Evolutionary conservation across 2,113 vertebrate genomes (phyloP), one percentile per base, ranked within the genome.

Genomic region (Jacana jacana): DNA sequence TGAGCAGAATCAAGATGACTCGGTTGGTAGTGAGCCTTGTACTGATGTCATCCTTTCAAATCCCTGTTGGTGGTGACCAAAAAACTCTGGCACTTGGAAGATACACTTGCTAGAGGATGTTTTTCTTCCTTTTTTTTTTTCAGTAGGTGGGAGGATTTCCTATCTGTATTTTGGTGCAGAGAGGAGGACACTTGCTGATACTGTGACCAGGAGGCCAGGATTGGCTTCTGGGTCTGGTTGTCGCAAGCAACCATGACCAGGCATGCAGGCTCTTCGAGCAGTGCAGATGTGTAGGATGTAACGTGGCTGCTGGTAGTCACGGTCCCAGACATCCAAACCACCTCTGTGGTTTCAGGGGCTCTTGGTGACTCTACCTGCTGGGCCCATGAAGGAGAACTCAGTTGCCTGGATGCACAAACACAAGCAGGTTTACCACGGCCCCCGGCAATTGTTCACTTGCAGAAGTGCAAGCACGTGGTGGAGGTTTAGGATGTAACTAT

Each of bases 401-500:
- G 28, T 37, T 72, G 24, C 71, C 46, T 31, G 88, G 58, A 52
- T 3, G 1, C 35, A 44, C 61, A 40, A 68, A 35, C 39, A 44
- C 0, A 0, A 70, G 42, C 66, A 65, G 58, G 7, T 80, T 91
- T 91, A 25, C 49, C 3, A 10, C 0, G 0, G 49, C 31, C 66
- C 39, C 60, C 18, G 11, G 77, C 70, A 63, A 20, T 63, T 82
- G 92, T 88, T 94, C 64, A 8, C 92, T 94, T 72, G 80, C 33
- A 76, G 83, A 83, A 70, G 49, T 15, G 17, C 83, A 69, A 22
- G 40, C 87, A 51, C 31, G 16, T 93, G 88, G 57, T 46, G 58
- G 63, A 87, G 86, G 49, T 82, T 66, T 37, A 57, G 71, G 85
- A 61, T 77, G 85, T 96, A 79, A 55, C 86, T 89, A 78, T 28